Evolutionary conservation across 2,888 invertebrate species (phyloP), one percentile per base, ranked within the genome.

Genomic region (Nymphalis polychloros): DNA sequence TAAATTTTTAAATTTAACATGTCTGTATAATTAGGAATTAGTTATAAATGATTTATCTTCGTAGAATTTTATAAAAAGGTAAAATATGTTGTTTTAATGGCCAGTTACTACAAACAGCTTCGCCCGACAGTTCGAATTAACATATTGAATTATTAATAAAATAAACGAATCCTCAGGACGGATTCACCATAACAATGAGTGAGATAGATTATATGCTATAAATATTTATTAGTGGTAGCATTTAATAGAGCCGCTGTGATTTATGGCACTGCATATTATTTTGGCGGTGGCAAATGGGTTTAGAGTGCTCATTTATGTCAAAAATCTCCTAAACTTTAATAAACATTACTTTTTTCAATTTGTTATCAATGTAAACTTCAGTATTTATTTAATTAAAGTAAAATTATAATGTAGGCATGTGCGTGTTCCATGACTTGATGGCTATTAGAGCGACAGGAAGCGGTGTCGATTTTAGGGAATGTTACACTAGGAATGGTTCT

Each of bases 401-500:
- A 57, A 57, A 41, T 41, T 41, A 19, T 19, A 60, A 59, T 66
- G 60, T 62, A 72, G 72, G 79, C 78, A 82, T 81, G 84, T 84
- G 87, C 83, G 85, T 78, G 81, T 78, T 79, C 76, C 77, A 78
- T 79, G 75, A 76, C 77, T 76, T 77, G 79, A 78, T 77, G 78
- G 82, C 84, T 81, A 84, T 85, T 85, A 86, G 83, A 82, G 83
- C 82, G 81, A 81, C 90, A 90, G 92, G 90, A 91, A 90, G 84
- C 85, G 84, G 84, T 86, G 89, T 89, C 89, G 87, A 88, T 88
- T 91, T 89, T 89, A 84, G 89, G 89, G 88, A 91, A 90, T 86
- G 87, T 84, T 88, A 85, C 82, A 79, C 84, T 83, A 84, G 81
- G 80, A 89, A 86, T 81, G 84, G 84, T 87, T 87, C 84, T 83